Percentiles rank a stretch among this genome's conserved stretches.
Evolutionary conservation across 2,888 invertebrate species (phyloP).

Genomic region (Dusona sp.): DNA sequence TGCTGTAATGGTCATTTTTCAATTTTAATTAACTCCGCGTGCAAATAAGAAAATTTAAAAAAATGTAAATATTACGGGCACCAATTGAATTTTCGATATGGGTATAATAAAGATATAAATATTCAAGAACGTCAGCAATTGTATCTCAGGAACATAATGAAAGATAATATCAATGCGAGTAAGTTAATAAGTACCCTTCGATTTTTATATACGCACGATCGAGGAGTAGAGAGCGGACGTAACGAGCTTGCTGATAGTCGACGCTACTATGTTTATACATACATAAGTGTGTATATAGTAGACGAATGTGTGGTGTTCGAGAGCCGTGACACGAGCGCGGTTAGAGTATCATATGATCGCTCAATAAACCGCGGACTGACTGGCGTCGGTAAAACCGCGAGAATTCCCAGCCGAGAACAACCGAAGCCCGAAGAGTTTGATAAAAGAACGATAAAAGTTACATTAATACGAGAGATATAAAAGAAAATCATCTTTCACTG

Average conservation of each 20-base stretch:
- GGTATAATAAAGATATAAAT: background rate
- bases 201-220: conserved; percentile 26
- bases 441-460: conserved; percentile 27
- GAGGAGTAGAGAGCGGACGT: background rate
- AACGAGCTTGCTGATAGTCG: conserved; percentile 52
- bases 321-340: conserved; percentile 58
- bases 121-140: background rate
- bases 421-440: background rate
- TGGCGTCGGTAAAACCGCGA: conserved; percentile 64
- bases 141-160: background rate
- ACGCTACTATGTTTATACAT: conserved; percentile 27
- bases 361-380: conserved; percentile 67
- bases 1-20: too few relatives aligned
- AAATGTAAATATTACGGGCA: background rate
- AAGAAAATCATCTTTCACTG: conserved; percentile 32
- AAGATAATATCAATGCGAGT: conserved; percentile 15
- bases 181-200: conserved; percentile 15
- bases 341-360: conserved; percentile 65
- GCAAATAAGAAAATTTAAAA: background rate
- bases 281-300: background rate
- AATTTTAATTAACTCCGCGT: background rate
- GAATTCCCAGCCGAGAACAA: conserved; percentile 38
- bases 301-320: conserved; percentile 26
- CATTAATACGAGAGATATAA: conserved; percentile 4
- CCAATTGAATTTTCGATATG: background rate